A percentile compares a stretch with the other conserved stretches of the same genome.
These are phyloP conservation scores for Lepus oiostolus DNA, from an alignment of 2,797 vertebrate genomes.

Conservation along the genomic window DNA sequence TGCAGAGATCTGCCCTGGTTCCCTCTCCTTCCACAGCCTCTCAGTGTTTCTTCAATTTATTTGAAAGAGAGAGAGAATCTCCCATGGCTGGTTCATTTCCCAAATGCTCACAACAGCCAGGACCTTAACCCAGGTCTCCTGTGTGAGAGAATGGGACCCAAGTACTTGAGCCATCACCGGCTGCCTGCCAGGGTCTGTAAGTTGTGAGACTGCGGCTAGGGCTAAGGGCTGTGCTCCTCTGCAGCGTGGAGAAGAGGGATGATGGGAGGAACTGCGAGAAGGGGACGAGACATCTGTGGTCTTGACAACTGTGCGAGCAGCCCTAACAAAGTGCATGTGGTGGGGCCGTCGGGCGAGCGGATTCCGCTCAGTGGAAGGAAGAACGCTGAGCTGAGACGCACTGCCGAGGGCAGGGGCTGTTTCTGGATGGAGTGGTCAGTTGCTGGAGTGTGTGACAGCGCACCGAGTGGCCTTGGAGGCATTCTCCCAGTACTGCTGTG, in stretches of 20 bases:
- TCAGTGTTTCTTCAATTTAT: not conserved
- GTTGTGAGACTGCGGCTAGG: not conserved
- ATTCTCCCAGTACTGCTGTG: not conserved
- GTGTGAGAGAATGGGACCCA: too few relatives aligned
- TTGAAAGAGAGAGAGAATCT: too few relatives aligned
- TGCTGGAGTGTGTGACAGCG: not conserved
- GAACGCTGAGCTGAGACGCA: not conserved
- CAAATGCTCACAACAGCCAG: too few relatives aligned
- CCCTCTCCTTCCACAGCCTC: not conserved
- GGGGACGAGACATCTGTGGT: not conserved
- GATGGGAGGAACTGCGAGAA: not conserved
- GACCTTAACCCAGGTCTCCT: too few relatives aligned
- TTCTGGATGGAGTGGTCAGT: fast-evolving
- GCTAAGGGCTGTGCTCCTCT: not conserved
- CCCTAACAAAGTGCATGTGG: not conserved
- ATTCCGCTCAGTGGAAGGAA: not conserved
- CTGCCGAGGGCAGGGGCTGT: too few relatives aligned
- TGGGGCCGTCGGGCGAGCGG: not conserved
- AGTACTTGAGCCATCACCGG: too few relatives aligned
- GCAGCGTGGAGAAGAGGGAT: not conserved
- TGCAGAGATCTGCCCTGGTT: not conserved
- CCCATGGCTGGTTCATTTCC: too few relatives aligned
- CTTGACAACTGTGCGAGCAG: not conserved
- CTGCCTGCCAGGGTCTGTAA: too few relatives aligned
- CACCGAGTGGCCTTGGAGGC: not conserved